These are phyloP conservation scores for Rotaria sp. DNA, from an alignment of 2,888 invertebrate genomes.

Conservation along the genomic window DNA sequence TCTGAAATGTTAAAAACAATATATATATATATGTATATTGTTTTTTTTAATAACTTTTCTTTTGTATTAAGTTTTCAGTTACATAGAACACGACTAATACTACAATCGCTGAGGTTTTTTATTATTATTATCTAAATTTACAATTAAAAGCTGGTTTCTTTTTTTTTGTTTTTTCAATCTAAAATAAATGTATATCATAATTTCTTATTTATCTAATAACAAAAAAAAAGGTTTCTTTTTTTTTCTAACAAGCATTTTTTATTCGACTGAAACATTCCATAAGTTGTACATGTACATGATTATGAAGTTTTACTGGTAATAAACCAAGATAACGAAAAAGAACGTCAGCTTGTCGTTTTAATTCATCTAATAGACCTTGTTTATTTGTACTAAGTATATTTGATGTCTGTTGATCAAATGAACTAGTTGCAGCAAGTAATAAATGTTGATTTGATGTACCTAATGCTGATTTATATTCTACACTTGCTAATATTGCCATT, in stretches of 20 bases:
- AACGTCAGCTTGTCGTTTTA: constrained; percentile 29
- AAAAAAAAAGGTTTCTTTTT: not conserved
- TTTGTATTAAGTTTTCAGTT: too few species aligned
- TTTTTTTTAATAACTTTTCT: too few species aligned
- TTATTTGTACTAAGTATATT: not conserved
- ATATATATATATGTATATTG: too few species aligned
- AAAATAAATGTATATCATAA: not conserved
- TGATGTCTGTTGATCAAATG: constrained; percentile 3
- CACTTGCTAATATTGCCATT: constrained; percentile 13
- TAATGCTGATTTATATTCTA: not conserved
- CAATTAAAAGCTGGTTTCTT: too few species aligned
- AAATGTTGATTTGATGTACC: not conserved
- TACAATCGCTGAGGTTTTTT: too few species aligned
- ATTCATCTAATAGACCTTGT: constrained; percentile 21
- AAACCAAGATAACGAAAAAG: constrained; percentile 28
- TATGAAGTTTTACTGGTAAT: constrained; percentile 21
- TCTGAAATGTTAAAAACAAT: not conserved
- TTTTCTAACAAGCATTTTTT: constrained; percentile 13
- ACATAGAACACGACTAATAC: too few species aligned
- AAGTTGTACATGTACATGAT: constrained; percentile 17
- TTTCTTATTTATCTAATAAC: not conserved
- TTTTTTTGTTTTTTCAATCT: not conserved
- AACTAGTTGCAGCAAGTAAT: not conserved
- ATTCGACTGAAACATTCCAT: constrained; percentile 28
- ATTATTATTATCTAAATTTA: too few species aligned